Conservation (phyloP, 2,888 invertebrate species). For the Cephus rjabovi region DNA sequence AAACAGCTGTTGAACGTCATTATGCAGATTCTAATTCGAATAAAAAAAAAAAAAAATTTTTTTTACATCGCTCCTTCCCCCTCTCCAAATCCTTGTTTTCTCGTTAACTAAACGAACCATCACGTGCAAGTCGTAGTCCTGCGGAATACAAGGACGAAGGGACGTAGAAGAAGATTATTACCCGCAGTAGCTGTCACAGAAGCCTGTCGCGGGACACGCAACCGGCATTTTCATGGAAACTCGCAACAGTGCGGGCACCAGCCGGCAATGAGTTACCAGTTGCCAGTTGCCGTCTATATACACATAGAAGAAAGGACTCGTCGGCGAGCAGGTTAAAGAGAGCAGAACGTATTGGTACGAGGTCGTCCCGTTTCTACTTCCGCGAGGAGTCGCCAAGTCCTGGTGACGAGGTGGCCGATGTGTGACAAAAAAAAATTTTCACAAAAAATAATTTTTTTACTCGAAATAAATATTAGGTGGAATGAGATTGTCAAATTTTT, state of each 20-base stretch:
- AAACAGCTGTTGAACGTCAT: background rate
- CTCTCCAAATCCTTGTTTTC: background rate
- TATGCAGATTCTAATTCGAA: background rate
- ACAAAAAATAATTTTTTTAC: background rate
- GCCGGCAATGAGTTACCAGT: background rate
- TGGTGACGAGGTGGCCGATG: background rate
- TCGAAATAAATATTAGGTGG: too few relatives aligned
- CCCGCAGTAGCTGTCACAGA: conserved; percentile 37
- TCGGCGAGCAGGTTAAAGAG: conserved; percentile 40
- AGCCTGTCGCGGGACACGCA: conserved; percentile 46
- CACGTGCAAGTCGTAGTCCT: background rate
- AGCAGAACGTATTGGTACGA: conserved; percentile 31
- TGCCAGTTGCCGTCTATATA: background rate
- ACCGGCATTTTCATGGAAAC: conserved; percentile 47
- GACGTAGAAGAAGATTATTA: conserved; percentile 46
- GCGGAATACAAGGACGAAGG: conserved; percentile 22
- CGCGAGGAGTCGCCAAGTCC: background rate
- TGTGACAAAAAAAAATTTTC: too few relatives aligned
- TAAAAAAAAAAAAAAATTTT: background rate
- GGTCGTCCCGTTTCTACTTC: background rate
- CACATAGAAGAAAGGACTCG: conserved; percentile 13
- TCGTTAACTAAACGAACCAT: conserved; percentile 4
- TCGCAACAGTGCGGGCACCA: conserved; percentile 8
- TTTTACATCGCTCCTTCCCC: background rate
- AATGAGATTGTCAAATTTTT: background rate